Conservation (phyloP, 1,140 invertebrate species). For the Drosophila nebulosa region DNA sequence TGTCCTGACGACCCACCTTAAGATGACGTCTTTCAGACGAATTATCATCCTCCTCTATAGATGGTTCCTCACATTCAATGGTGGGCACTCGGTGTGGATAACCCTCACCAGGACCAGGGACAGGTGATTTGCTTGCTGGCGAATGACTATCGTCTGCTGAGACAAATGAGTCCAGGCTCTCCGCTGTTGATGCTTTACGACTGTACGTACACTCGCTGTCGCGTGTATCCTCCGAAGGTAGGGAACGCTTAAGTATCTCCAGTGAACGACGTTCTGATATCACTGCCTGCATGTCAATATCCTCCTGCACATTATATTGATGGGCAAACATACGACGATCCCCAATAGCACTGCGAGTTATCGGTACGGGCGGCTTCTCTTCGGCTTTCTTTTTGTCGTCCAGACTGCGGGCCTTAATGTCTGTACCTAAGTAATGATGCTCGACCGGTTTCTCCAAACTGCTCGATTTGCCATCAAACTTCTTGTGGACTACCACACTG, state of each 20-base stretch:
- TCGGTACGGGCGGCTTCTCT: conserved; percentile 46
- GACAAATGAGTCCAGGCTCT: conserved; percentile 83
- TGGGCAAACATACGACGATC: conserved; percentile 79
- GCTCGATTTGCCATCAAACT: conserved; percentile 82
- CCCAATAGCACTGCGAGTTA: conserved; percentile 59
- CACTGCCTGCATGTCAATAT: conserved; percentile 84
- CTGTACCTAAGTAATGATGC: conserved; percentile 81
- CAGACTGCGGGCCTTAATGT: conserved; percentile 84
- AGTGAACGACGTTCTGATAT: conserved; percentile 84
- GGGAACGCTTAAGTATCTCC: conserved; percentile 80
- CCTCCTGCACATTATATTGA: conserved; percentile 78
- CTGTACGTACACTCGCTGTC: conserved; percentile 77
- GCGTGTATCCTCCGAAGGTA: conserved; percentile 73
- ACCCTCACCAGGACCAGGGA: conserved; percentile 48
- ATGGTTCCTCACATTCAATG: conserved; percentile 78
- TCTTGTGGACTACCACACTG: conserved; percentile 83
- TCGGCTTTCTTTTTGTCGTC: conserved; percentile 80
- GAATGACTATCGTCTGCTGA: conserved; percentile 74
- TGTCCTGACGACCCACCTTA: conserved; percentile 65
- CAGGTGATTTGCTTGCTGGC: conserved; percentile 65
- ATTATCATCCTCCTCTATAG: conserved; percentile 74
- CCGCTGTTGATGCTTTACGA: conserved; percentile 83
- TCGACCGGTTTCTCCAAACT: conserved; percentile 83
- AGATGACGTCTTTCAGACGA: conserved; percentile 61
- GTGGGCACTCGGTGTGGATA: conserved; percentile 77